Conservation (phyloP, 2,888 invertebrate genomes). For the Chrysolina oricalcia region DNA sequence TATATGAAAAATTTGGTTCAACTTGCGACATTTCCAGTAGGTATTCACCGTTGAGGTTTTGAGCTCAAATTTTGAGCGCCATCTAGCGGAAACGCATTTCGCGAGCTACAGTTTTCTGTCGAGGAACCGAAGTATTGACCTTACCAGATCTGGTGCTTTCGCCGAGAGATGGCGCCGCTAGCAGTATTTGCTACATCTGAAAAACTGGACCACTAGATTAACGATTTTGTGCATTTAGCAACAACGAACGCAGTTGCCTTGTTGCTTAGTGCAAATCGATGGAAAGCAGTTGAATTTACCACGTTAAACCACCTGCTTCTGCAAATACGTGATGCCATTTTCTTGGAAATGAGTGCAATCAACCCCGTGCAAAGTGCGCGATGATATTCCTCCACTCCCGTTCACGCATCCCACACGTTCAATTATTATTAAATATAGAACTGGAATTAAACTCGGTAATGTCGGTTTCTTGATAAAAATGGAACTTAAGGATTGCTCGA, state of each 20-base stretch:
- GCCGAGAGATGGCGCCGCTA: not conserved
- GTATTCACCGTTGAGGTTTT: too few relatives aligned
- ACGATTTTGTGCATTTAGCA: not conserved
- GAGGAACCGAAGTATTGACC: too few relatives aligned
- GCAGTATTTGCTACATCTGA: not conserved
- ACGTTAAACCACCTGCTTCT: not conserved
- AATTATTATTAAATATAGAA: conserved; percentile 22
- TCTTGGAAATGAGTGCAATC: not conserved
- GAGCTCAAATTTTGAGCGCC: too few relatives aligned
- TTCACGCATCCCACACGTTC: conserved; percentile 13
- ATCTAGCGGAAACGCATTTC: too few relatives aligned
- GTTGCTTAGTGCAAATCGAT: not conserved
- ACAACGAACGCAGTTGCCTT: not conserved
- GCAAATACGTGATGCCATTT: not conserved
- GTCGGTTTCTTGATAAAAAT: conserved; percentile 10
- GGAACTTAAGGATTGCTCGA: conserved; percentile 14
- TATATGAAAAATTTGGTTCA: too few relatives aligned
- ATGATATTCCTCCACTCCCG: not conserved
- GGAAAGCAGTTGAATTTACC: not conserved
- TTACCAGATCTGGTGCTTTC: not conserved
- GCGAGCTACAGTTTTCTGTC: too few relatives aligned
- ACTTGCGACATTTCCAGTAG: too few relatives aligned
- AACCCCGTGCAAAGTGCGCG: conserved; percentile 13
- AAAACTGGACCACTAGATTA: not conserved
- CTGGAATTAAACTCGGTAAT: not conserved